phyloP scores from a whole-genome alignment of 2,113 vertebrate species.

The Oncorhynchus clarkii region DNA sequence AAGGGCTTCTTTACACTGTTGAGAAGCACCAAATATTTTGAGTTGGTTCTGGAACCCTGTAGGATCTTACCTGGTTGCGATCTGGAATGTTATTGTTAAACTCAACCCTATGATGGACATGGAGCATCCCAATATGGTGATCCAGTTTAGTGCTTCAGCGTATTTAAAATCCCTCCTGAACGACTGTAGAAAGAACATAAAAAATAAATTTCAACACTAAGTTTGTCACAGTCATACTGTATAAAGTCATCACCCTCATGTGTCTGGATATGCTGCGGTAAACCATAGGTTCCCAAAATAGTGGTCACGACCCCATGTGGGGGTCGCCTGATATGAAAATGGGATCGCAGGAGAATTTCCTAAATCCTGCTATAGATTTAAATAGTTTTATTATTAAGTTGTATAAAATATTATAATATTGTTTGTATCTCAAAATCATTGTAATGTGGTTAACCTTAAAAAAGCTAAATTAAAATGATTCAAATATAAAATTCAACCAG shows the following conservation, averaged over 20 bases:
- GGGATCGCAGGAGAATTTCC: too few relatives aligned
- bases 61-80: not conserved
- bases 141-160: slow-evolving; percentile 26
- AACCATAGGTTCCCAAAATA: not conserved
- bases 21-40: not conserved
- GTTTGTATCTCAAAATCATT: too few relatives aligned
- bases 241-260: too few relatives aligned
- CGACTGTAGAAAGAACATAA: slow-evolving; percentile 36
- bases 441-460: too few relatives aligned
- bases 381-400: too few relatives aligned
- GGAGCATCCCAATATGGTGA: slow-evolving; percentile 52
- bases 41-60: not conserved
- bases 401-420: too few relatives aligned
- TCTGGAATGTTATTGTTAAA: slow-evolving; percentile 51
- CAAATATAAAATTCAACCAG: too few relatives aligned
- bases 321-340: too few relatives aligned
- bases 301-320: too few relatives aligned
- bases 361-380: too few relatives aligned
- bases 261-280: too few relatives aligned
- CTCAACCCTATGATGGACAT: slow-evolving; percentile 53
- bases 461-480: too few relatives aligned
- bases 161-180: slow-evolving; percentile 48
- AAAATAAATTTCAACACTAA: not conserved
- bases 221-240: not conserved
- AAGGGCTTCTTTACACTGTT: not conserved